A percentile compares a stretch with the other conserved stretches of the same genome.
These are phyloP conservation scores for Plebejus melissa DNA, from an alignment of 2,888 invertebrate genomes.

Conservation along the genomic window DNA sequence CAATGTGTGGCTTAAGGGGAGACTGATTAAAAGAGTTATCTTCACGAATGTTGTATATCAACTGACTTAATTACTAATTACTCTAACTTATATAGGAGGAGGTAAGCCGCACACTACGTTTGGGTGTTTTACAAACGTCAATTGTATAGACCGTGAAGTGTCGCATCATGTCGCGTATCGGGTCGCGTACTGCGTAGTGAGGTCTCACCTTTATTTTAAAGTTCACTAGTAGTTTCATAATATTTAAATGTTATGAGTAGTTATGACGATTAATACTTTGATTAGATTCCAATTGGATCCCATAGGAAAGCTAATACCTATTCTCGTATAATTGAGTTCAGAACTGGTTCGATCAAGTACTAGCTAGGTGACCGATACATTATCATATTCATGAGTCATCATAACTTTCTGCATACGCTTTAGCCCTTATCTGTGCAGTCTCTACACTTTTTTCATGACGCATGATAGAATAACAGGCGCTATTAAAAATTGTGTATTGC, in stretches of 20 bases:
- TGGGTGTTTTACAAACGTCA: no score
- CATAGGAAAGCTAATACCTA: neutral
- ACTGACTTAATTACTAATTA: no score
- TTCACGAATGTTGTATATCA: no score
- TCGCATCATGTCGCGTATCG: no score
- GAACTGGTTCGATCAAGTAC: constrained; percentile 2
- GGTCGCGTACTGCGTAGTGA: no score
- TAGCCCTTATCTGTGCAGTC: constrained; percentile 23
- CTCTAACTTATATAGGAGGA: no score
- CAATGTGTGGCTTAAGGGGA: no score
- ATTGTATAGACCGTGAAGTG: no score
- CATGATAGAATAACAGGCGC: neutral
- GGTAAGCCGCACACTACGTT: no score
- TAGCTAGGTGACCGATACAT: constrained; percentile 27
- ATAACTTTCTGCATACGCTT: constrained; percentile 37
- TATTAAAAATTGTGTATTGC: neutral
- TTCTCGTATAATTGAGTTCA: constrained; percentile 19
- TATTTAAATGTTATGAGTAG: neutral
- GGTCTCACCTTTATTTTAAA: neutral
- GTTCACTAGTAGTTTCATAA: neutral
- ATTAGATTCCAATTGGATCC: neutral
- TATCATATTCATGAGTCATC: constrained; percentile 38
- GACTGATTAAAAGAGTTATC: no score
- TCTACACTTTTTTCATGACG: neutral
- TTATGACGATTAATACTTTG: neutral